Evolutionary conservation across 2,888 invertebrate species (phyloP), one percentile per base, ranked within the genome.

Genomic region (Drosophila nigricruria): DNA sequence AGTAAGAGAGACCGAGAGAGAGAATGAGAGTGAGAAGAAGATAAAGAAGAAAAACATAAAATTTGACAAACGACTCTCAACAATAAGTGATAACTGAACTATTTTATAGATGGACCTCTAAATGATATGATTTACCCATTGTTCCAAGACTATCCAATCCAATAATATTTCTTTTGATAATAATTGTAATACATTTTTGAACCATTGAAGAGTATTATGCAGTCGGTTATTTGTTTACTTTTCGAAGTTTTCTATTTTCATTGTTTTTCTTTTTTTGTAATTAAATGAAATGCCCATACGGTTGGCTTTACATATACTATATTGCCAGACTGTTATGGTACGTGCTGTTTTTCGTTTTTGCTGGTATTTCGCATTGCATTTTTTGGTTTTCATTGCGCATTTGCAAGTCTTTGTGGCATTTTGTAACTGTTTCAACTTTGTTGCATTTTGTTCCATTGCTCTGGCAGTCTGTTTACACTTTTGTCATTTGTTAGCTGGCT

Each of bases 251-350:
- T 23, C 16, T 3, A 16, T 16, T 16, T 45, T 16, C 3, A 16
- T 50, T 40, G n/a, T n/a, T 45, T 50, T 38, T 53, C 40, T 25
- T 45, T 16, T 45, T 38, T 45, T 52, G 71, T 61, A 70, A 69
- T 75, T 79, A 72, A 70, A 53, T 69, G n/a, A 12, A 61, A 70
- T 70, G 45, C n/a, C 49, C 50, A 42, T 25, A 50, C 20, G 27
- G 25, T 40, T 45, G 49, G 25, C 12, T 9, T 32, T 56, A 12
- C 0, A 43, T 5, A 43, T 43, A 16, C 16, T 45, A 10, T 66
- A 40, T 53, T 23, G 32, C 45, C 61, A 53, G 65, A 53, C 53
- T 25, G 25, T 62, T 57, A 59, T 45, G 45, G 57, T 36, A 74
- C 77, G 64, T 75, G 74, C 42, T 57, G 0, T 45, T 8, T 43